Evolutionary conservation across 2,113 vertebrate species (phyloP).

Genomic region (Origma solitaria): DNA sequence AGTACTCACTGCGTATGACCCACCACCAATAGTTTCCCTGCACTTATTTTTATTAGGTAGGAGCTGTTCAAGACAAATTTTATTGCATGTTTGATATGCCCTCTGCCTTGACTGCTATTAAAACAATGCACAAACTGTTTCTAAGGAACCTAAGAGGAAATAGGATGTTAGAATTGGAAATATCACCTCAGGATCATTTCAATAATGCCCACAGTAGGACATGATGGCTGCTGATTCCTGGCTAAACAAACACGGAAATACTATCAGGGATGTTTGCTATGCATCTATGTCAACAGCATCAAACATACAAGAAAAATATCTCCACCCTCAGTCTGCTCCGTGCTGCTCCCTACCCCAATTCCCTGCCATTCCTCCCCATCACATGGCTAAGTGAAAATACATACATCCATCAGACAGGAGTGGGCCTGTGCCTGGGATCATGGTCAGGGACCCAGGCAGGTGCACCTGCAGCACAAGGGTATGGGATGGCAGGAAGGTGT

Average conservation of each 20-base stretch:
- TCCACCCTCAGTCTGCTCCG: not conserved
- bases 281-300: not conserved
- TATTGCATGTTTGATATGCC: not conserved
- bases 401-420: not conserved
- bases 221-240: not conserved
- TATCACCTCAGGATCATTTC: not conserved
- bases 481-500: not conserved
- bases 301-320: not conserved
- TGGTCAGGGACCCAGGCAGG: not conserved
- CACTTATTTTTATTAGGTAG: not conserved
- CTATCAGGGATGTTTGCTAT: not conserved
- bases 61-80: not conserved
- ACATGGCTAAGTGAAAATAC: not conserved
- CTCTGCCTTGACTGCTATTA: not conserved
- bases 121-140: not conserved
- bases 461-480: not conserved
- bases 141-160: not conserved
- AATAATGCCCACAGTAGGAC: not conserved
- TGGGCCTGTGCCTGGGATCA: fast-evolving
- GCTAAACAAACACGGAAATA: not conserved
- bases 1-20: not conserved
- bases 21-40: not conserved
- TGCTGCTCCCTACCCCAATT: not conserved
- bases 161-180: not conserved
- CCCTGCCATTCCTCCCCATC: not conserved